Conservation (phyloP, 2,797 vertebrate species). For the Acridotheres tristis region DNA sequence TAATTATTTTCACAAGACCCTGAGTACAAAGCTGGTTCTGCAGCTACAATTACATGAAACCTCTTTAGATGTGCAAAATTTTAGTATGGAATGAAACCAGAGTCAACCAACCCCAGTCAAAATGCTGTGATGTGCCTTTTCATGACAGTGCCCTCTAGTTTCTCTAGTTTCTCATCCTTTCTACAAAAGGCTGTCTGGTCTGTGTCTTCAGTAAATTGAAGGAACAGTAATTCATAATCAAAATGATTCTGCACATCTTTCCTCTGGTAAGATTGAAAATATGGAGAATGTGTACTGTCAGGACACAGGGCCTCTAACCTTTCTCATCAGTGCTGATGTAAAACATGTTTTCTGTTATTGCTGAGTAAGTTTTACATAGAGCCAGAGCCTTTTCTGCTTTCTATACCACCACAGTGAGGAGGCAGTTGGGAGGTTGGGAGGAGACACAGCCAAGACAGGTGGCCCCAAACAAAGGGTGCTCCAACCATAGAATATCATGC, state of each 20-base stretch:
- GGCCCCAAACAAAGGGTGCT: neutral
- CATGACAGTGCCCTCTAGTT: neutral
- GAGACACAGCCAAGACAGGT: neutral
- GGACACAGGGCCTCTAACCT: neutral
- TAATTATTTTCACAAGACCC: neutral
- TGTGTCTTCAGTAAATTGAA: neutral
- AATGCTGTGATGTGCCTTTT: neutral
- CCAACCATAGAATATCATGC: accelerated
- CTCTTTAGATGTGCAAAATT: neutral
- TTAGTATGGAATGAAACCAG: neutral
- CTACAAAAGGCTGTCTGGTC: neutral
- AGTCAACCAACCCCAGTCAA: neutral
- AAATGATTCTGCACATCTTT: neutral
- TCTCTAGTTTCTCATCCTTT: neutral
- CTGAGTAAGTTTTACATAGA: neutral
- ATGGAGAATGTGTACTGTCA: neutral
- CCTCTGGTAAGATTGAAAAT: neutral
- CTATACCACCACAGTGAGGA: accelerated
- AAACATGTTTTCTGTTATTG: neutral
- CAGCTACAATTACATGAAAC: neutral
- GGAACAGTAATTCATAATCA: neutral
- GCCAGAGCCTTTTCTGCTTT: neutral
- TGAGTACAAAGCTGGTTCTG: neutral
- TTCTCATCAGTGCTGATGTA: neutral
- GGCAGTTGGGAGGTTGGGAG: neutral